Percentiles rank a stretch among this genome's conserved stretches.
phyloP scores from a whole-genome alignment of 1,140 invertebrate species.

The Zelostemma sp. region DNA sequence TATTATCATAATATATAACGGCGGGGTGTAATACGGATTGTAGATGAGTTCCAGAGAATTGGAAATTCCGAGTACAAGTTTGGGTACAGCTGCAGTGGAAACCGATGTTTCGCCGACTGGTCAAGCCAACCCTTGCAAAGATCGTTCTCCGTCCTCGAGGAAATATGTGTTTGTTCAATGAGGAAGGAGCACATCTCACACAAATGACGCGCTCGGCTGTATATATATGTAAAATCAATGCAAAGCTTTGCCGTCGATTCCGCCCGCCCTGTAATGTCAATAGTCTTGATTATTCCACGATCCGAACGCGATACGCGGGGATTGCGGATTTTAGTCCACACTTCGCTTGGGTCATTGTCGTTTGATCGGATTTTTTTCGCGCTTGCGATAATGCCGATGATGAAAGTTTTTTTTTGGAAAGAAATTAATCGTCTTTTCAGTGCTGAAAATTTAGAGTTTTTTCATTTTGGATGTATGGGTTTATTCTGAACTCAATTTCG shows the following conservation, averaged over 20 bases:
- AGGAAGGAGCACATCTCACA: constrained; percentile 45
- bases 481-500: no score
- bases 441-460: no score
- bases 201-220: constrained; percentile 51
- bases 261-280: constrained; percentile 48
- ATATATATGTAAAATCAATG: constrained; percentile 62
- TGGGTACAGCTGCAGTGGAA: constrained; percentile 26
- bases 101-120: constrained; percentile 34
- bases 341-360: background rate
- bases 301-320: constrained; percentile 32
- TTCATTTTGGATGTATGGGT: no score
- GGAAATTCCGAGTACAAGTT: constrained; percentile 32
- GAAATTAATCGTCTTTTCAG: no score
- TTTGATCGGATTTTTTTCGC: background rate
- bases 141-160: constrained; percentile 33
- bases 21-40: constrained; percentile 14
- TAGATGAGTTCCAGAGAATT: constrained; percentile 29
- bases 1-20: constrained; percentile 32
- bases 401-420: no score
- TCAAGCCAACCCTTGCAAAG: constrained; percentile 19
- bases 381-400: no score
- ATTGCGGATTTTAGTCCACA: constrained; percentile 33
- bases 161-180: constrained; percentile 48
- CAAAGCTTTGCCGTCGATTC: constrained; percentile 55
- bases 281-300: constrained; percentile 28